Conservation (phyloP, 2,113 vertebrate species). For the Brachionichthys hirsutus region DNA sequence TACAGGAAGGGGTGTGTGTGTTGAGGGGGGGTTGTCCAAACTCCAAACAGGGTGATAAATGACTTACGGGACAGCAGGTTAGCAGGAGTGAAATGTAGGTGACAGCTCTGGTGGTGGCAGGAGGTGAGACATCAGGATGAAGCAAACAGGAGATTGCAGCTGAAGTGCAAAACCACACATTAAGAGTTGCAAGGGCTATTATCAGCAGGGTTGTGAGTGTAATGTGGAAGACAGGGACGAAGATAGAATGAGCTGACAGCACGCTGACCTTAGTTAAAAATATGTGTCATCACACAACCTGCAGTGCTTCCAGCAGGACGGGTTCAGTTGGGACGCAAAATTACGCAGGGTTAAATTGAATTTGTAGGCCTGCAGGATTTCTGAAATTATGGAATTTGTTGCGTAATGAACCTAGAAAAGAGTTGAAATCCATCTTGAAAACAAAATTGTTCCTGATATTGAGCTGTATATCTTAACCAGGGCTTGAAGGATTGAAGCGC, state of each 20-base stretch:
- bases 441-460: constrained; percentile 3
- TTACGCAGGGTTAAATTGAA: neutral
- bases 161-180: constrained; percentile 42
- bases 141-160: constrained; percentile 49
- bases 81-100: constrained; percentile 59
- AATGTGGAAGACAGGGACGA: constrained; percentile 10
- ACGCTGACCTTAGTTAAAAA: constrained; percentile 17
- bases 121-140: constrained; percentile 37
- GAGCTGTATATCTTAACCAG: neutral
- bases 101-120: constrained; percentile 53
- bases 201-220: constrained; percentile 18
- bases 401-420: neutral
- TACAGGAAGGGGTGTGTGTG: constrained; percentile 50
- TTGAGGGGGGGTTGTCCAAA: constrained; percentile 50
- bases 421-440: constrained; percentile 12
- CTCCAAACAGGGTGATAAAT: constrained; percentile 73
- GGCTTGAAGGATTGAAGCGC: too few species aligned
- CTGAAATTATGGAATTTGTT: neutral
- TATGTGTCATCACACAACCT: constrained; percentile 10
- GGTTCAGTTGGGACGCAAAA: neutral
- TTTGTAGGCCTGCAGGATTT: neutral
- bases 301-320: neutral
- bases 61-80: constrained; percentile 61
- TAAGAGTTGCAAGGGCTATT: constrained; percentile 41
- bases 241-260: constrained; percentile 23